These are phyloP conservation scores for Lasiommata megera DNA, from an alignment of 2,888 invertebrate species.

Conservation along the genomic window DNA sequence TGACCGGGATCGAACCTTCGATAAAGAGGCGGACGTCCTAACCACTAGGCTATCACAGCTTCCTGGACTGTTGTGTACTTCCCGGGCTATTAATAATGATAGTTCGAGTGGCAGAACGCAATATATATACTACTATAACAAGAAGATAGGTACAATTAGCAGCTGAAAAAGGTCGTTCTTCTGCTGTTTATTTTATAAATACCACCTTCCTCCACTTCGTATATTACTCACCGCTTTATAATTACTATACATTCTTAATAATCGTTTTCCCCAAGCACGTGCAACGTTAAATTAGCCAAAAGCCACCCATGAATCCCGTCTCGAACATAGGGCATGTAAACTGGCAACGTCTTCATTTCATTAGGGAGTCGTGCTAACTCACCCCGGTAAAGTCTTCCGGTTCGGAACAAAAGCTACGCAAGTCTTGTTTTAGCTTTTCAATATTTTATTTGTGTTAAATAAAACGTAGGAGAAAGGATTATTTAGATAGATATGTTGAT, in stretches of 20 bases:
- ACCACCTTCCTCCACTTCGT: too few species aligned
- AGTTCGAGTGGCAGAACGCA: too few species aligned
- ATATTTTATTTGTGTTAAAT: background rate
- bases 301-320: constrained; percentile 43
- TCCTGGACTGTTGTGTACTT: too few species aligned
- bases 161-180: too few species aligned
- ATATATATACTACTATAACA: too few species aligned
- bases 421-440: constrained; percentile 16
- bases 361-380: constrained; percentile 49
- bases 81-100: too few species aligned
- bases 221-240: background rate
- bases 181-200: too few species aligned
- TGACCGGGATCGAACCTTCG: too few species aligned
- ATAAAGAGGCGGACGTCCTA: too few species aligned
- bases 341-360: constrained; percentile 60
- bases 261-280: constrained; percentile 24
- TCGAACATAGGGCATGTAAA: constrained; percentile 48
- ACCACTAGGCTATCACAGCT: too few species aligned
- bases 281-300: constrained; percentile 45
- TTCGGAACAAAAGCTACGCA: constrained; percentile 18
- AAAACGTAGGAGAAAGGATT: too few species aligned
- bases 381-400: constrained; percentile 35
- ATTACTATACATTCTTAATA: constrained; percentile 6
- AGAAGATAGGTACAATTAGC: too few species aligned
- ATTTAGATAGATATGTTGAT: background rate